phyloP scores from a whole-genome alignment of 2,113 vertebrate genomes.

The Prunella himalayana region DNA sequence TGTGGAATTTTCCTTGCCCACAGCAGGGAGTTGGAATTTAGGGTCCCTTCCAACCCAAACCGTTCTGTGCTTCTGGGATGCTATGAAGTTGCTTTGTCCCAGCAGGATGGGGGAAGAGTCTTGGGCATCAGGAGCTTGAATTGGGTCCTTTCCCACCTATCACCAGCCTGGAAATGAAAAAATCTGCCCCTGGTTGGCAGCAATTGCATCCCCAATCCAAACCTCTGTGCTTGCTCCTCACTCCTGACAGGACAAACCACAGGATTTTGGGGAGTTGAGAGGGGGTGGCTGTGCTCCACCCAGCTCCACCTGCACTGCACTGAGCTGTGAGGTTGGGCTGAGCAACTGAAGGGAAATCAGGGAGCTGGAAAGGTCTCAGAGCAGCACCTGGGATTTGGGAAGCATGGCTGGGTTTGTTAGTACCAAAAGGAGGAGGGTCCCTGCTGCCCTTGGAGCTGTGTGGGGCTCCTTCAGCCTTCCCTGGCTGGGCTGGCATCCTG shows the following conservation, averaged over 20 bases:
- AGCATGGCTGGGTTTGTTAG: fast-evolving
- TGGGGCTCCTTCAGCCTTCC: fast-evolving
- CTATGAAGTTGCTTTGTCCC: not conserved
- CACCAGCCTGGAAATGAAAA: not conserved
- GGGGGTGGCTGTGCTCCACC: fast-evolving
- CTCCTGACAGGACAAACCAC: not conserved
- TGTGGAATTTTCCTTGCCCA: not conserved
- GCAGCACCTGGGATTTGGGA: not conserved
- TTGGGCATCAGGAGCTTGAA: not conserved
- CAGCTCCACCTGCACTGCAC: too few species aligned
- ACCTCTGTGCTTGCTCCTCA: not conserved
- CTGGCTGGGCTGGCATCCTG: not conserved
- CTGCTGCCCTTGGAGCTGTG: not conserved
- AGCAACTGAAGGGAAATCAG: not conserved
- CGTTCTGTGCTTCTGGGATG: not conserved
- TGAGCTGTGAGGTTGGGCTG: too few species aligned
- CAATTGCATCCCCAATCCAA: not conserved
- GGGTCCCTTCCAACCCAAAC: not conserved
- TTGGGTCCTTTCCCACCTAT: not conserved
- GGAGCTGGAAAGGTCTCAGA: not conserved
- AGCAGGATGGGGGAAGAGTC: not conserved
- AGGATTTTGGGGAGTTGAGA: not conserved
- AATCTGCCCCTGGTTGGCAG: not conserved
- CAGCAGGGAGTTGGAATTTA: not conserved
- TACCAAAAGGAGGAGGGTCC: not conserved